A percentile compares a stretch with the other conserved stretches of the same genome.
phyloP scores from a whole-genome alignment of 2,797 vertebrate species.

The Pitangus sulphuratus region DNA sequence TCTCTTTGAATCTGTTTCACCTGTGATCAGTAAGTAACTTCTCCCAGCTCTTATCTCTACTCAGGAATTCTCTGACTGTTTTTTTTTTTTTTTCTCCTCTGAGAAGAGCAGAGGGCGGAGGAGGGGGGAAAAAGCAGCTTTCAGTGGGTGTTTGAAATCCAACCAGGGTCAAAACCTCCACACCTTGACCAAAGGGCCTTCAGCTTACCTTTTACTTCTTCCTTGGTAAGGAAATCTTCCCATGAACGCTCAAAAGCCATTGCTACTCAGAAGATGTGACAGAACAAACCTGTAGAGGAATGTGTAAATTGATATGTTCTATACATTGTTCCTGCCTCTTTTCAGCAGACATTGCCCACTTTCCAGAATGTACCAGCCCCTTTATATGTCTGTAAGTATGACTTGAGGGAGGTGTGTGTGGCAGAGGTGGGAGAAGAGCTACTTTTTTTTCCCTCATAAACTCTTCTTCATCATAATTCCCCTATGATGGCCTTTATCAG shows the following conservation, averaged over 20 bases:
- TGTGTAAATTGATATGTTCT: neutral
- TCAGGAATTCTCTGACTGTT: no score
- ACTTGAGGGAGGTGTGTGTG: neutral
- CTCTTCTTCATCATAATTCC: neutral
- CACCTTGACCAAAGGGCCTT: neutral
- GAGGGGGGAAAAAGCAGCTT: no score
- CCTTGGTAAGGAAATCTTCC: neutral
- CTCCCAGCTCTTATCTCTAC: no score
- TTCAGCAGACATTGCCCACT: neutral
- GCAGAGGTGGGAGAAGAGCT: rapidly evolving
- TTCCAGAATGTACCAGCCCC: neutral
- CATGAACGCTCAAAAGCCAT: no score
- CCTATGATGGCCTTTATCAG: neutral
- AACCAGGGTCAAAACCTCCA: no score
- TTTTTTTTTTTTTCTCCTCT: no score
- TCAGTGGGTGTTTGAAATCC: no score
- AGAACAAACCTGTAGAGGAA: neutral
- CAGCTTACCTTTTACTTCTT: neutral
- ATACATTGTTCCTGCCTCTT: neutral
- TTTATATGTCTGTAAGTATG: neutral
- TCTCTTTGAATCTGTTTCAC: no score
- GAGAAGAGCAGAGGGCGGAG: no score
- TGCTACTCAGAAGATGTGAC: no score
- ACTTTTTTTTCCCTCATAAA: neutral
- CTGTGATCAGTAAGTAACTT: no score